These are phyloP conservation scores for Noctilio leporinus DNA, from an alignment of 2,113 vertebrate species.

Conservation along the genomic window DNA sequence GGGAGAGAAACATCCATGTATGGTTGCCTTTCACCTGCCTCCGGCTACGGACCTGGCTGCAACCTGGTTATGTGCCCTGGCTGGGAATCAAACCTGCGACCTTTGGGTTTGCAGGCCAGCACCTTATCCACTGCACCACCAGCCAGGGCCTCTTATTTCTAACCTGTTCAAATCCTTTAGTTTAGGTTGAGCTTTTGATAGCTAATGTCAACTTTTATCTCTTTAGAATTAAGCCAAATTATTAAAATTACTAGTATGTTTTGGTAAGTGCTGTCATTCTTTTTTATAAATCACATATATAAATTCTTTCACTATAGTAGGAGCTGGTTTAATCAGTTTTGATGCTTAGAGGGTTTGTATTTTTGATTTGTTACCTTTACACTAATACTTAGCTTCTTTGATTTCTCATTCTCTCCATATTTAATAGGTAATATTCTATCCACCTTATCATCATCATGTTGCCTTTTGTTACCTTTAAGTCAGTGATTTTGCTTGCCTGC, in stretches of 20 bases:
- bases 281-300: neutral
- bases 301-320: neutral
- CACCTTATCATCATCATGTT: neutral
- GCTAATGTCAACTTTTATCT: neutral
- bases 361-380: neutral
- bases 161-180: neutral
- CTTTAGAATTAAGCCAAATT: neutral
- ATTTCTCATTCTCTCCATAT: neutral
- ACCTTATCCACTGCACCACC: no score
- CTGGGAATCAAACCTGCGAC: no score
- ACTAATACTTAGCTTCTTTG: neutral
- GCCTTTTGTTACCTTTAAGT: neutral
- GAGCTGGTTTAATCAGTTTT: neutral
- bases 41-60: no score
- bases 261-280: neutral
- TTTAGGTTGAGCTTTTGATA: neutral
- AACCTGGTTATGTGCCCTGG: no score
- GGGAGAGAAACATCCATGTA: no score
- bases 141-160: conserved; percentile 2
- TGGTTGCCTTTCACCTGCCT: no score
- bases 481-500: neutral
- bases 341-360: neutral
- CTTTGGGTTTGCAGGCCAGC: no score
- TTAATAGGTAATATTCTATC: neutral
- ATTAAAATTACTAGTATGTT: neutral